A percentile compares a stretch with the other conserved stretches of the same genome.
Conservation (phyloP, 2,797 vertebrate genomes). For the Novumbra hubbsi region DNA sequence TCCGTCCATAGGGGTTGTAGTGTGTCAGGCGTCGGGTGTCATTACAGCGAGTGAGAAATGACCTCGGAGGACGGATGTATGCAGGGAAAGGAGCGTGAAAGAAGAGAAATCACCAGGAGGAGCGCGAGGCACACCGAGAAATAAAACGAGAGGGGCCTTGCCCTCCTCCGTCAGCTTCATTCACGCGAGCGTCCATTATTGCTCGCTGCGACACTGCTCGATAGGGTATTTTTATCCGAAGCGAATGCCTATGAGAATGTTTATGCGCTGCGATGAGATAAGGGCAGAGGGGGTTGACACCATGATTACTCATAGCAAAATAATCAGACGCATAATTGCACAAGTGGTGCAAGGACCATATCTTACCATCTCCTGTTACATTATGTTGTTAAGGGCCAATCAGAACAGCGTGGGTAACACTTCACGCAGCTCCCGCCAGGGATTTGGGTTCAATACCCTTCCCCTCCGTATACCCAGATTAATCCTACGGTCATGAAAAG, state of each 20-base stretch:
- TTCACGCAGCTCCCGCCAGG: too few species aligned
- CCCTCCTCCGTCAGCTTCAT: constrained; percentile 33
- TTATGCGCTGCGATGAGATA: background rate
- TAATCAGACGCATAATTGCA: background rate
- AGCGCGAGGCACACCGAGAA: constrained; percentile 29
- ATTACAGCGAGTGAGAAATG: constrained; percentile 20
- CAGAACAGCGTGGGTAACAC: too few species aligned
- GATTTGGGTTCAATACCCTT: too few species aligned
- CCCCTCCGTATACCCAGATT: too few species aligned
- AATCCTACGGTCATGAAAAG: too few species aligned
- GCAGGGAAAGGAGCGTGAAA: constrained; percentile 17
- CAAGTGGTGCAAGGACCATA: background rate
- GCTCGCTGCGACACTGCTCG: constrained; percentile 6
- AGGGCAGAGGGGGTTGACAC: background rate
- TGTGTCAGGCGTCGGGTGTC: constrained; percentile 8
- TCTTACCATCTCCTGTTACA: background rate
- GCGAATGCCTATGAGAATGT: background rate
- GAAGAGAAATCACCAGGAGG: constrained; percentile 22
- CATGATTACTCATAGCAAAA: background rate
- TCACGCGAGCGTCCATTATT: constrained; percentile 12
- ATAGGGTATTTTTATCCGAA: background rate
- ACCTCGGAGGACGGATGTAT: constrained; percentile 23
- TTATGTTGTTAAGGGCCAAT: too few species aligned
- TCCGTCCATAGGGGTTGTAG: constrained; percentile 11
- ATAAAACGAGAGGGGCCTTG: constrained; percentile 41